Evolutionary conservation across 1,140 invertebrate genomes (phyloP).

Genomic region (Lepidostoma basale): DNA sequence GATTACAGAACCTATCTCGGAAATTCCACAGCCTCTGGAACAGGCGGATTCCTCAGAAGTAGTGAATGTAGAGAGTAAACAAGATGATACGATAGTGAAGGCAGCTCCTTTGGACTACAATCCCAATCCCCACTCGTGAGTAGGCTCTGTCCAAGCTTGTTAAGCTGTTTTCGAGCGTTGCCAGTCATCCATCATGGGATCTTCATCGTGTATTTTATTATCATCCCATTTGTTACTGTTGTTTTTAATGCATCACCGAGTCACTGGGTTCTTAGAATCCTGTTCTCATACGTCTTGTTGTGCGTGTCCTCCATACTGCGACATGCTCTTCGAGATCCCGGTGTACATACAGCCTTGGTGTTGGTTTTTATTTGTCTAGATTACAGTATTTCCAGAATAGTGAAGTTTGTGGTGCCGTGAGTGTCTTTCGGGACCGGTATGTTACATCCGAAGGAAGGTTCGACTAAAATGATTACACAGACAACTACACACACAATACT

Average conservation of each 20-base stretch:
- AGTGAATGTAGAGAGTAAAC: background rate
- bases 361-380: slow-evolving; percentile 10
- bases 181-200: slow-evolving; percentile 27
- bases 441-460: slow-evolving; percentile 12
- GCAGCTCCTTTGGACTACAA: slow-evolving; percentile 54
- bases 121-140: slow-evolving; percentile 60
- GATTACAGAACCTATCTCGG: background rate
- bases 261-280: background rate
- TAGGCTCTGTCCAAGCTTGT: slow-evolving; percentile 44
- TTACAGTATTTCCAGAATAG: slow-evolving; percentile 39
- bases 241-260: slow-evolving; percentile 6
- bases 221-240: slow-evolving; percentile 18
- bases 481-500: background rate
- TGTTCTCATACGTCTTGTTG: background rate
- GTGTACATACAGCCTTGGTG: slow-evolving; percentile 32
- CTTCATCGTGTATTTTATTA: slow-evolving; percentile 26
- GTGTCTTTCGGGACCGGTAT: background rate
- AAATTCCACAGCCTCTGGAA: background rate
- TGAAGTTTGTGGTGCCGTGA: slow-evolving; percentile 33
- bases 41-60: background rate
- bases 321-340: slow-evolving; percentile 8
- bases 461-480: background rate
- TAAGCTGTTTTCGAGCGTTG: slow-evolving; percentile 19
- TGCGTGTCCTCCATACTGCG: background rate
- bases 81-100: slow-evolving; percentile 46